Base-by-base conservation (phyloP, 2,888 invertebrate genomes). In the Drosophila peninsularis region DNA sequence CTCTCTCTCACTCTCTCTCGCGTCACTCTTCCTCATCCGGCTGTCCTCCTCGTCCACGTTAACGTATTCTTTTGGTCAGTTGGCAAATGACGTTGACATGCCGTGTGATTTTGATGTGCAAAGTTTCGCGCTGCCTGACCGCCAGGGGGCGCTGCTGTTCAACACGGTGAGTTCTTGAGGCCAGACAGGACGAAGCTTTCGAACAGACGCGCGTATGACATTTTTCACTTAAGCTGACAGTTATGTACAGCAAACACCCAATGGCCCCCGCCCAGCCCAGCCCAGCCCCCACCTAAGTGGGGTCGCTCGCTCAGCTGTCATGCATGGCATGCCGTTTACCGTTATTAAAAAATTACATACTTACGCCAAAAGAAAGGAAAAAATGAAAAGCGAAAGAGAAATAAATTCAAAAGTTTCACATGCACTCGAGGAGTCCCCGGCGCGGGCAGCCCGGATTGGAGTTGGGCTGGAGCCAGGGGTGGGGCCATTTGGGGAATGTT, bases 221-320 rank as follows among this genome's bases (percentile, higher is more conserved):
- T 87, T 90, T 90, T 90, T 90, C 83, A 90, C 90, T 90, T 87
- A 88, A 88, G 89, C 82, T 85, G 85, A 82, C 89, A 88, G 78
- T 71, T 81, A 89, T 87, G 87, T 89, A 75, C 83, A 71, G 49
- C 58, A 61, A 60, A 47, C 60, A 44, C 21, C 49, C 37, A 57
- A 24, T 6, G 21, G 19, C 24, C 24, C 24, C 13, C 5, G 24
- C 24, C 24, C 24, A 24, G 24, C 24, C 24, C 24, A 24, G 24
- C 24, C 5, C 24, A 3, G 4, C n/a, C 11, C 19, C 14, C 24
- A 4, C 44, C 44, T 37, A 54, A 54, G 41, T 19, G 54, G 19
- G 41, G 41, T 41, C 69, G 74, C 73, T 82, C 80, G 79, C 77
- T 88, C 82, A 86, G 57, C 84, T 81, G 86, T 88, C 90, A 84